Conservation (phyloP, 2,888 invertebrate species). For the Anoncus sp. region DNA sequence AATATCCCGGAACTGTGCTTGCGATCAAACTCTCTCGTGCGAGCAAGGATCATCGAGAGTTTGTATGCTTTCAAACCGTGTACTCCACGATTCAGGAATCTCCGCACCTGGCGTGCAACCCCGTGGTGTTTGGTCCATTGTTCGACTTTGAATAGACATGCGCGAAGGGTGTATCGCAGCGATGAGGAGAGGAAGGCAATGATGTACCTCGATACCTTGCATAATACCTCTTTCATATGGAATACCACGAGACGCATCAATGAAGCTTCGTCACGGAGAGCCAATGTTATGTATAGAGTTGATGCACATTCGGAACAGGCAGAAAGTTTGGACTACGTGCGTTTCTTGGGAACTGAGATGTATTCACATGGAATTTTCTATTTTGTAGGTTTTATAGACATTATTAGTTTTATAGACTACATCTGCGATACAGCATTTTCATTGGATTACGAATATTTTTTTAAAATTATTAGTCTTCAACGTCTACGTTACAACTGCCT, state of each 20-base stretch:
- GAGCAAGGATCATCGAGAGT: slow-evolving; percentile 47
- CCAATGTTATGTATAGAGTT: slow-evolving; percentile 7
- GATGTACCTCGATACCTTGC: slow-evolving; percentile 23
- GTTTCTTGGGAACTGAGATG: too few relatives aligned
- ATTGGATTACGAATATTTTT: too few relatives aligned
- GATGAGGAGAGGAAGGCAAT: slow-evolving; percentile 20
- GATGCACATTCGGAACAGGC: not conserved
- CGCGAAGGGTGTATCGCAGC: slow-evolving; percentile 24
- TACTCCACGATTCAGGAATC: slow-evolving; percentile 51
- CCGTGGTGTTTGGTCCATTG: slow-evolving; percentile 59
- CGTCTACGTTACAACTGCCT: not conserved
- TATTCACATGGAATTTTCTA: too few relatives aligned
- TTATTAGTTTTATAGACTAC: too few relatives aligned
- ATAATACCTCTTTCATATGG: slow-evolving; percentile 46
- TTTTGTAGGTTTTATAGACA: too few relatives aligned
- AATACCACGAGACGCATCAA: slow-evolving; percentile 40
- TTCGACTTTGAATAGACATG: slow-evolving; percentile 57
- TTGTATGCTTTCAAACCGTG: slow-evolving; percentile 5
- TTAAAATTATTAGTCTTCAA: not conserved
- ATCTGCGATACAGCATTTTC: too few relatives aligned
- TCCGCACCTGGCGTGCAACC: slow-evolving; percentile 43
- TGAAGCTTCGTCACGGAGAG: slow-evolving; percentile 23
- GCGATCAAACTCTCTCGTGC: slow-evolving; percentile 26
- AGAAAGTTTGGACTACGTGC: too few relatives aligned
- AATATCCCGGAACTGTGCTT: slow-evolving; percentile 37